A percentile compares a stretch with the other conserved stretches of the same genome.
phyloP scores from a whole-genome alignment of 2,113 vertebrate genomes.

The Podarcis cretensis region DNA sequence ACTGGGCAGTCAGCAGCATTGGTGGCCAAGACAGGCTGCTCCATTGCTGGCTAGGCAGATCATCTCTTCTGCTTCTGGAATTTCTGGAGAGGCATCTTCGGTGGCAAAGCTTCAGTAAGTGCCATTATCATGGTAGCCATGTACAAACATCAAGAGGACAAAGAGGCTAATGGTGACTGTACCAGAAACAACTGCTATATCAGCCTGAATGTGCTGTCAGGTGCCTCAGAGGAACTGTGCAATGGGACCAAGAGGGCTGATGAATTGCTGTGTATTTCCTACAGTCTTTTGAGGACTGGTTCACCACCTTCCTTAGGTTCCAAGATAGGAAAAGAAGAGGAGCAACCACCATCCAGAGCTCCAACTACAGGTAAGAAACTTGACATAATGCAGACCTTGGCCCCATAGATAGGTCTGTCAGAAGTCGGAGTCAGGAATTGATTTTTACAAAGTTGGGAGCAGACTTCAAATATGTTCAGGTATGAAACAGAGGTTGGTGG shows the following conservation, averaged over 20 bases:
- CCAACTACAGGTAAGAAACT: background rate
- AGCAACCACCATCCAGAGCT: background rate
- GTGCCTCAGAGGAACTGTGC: background rate
- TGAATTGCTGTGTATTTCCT: background rate
- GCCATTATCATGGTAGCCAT: background rate
- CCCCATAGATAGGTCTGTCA: no score
- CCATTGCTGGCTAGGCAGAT: background rate
- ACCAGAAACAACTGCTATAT: background rate
- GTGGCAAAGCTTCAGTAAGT: background rate
- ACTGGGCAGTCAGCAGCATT: background rate
- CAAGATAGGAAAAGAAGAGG: background rate
- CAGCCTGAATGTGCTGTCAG: background rate
- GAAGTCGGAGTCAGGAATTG: background rate
- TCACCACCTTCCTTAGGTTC: background rate
- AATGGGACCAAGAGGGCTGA: background rate
- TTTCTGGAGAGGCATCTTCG: background rate
- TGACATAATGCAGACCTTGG: background rate
- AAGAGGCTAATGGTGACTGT: background rate
- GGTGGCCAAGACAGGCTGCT: background rate
- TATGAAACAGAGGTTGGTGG: background rate
- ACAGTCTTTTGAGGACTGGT: background rate
- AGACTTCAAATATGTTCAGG: background rate
- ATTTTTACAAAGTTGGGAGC: background rate
- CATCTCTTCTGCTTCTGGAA: background rate
- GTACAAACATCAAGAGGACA: background rate